phyloP scores from a whole-genome alignment of 2,888 invertebrate genomes.

The Apantesis nais region DNA sequence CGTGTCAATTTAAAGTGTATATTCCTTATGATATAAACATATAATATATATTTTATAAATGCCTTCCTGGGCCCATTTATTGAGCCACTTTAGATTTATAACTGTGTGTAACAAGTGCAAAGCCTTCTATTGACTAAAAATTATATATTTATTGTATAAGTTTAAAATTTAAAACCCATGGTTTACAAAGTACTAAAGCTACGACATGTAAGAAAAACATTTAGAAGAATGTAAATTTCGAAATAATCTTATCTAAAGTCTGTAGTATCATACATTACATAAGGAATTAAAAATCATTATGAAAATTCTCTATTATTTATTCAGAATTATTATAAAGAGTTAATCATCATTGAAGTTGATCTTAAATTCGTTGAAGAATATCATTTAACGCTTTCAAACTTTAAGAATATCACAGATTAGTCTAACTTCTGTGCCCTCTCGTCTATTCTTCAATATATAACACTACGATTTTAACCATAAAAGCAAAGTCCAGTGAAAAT shows the following conservation, averaged over 20 bases:
- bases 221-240: no score
- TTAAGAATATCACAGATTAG: neutral
- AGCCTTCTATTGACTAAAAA: neutral
- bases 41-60: constrained; percentile 7
- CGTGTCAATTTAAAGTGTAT: constrained; percentile 14
- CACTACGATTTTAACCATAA: neutral
- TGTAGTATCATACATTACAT: no score
- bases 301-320: no score
- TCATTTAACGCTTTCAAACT: neutral
- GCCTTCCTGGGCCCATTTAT: neutral
- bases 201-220: no score
- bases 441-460: neutral
- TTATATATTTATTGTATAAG: no score
- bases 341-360: neutral
- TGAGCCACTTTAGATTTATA: neutral
- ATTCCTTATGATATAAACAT: constrained; percentile 5
- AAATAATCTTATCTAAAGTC: no score
- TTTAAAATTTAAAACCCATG: neutral
- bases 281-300: no score
- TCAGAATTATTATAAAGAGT: neutral
- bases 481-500: neutral
- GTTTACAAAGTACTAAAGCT: no score
- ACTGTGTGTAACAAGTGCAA: neutral
- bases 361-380: neutral
- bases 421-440: neutral